Evolutionary conservation across 2,888 invertebrate genomes (phyloP), one percentile per base, ranked within the genome.

Genomic region (Calliphora vomitoria): DNA sequence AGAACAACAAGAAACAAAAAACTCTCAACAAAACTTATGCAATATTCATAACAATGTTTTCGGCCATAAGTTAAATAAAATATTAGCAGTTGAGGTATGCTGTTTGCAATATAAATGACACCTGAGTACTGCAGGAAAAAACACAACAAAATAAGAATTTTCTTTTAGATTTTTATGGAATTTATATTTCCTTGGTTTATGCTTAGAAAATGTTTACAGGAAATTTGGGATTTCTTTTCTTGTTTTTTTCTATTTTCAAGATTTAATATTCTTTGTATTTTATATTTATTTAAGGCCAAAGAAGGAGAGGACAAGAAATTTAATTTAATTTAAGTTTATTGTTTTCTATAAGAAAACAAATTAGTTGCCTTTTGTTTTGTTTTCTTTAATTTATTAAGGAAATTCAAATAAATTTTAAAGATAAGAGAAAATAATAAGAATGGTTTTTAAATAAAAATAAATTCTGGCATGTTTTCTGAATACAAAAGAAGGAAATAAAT

Each of bases 1-100:
- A 38, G 8, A 68, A 68, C 38, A 53, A 3, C 5, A 15, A 4
- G n/a, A n/a, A n/a, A n/a, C n/a, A n/a, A 6, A 4, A 50, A 50
- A n/a, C 41, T 10, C 13, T 35, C 35, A 35, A 75, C 58, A 8
- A 68, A 62, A 69, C 35, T 41, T 35, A n/a, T 82, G 18, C 11
- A 53, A 76, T 76, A 76, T 82, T 69, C 69, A 76, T 76, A 60
- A 76, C 41, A 76, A 62, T 80, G 41, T 47, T 58, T 60, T 11
- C 50, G 62, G 60, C 50, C 82, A 62, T 62, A 83, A 76, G 60
- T 76, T 69, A 76, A 81, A 81, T 72, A 0, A 55, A 64, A 72
- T 72, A 25, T 55, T 55, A 20, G 20, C 1, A 55, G 20, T 47
- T 25, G 18, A 10, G 13, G 13, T 5, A 15, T 20, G 64, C 35